Evolutionary conservation across 2,888 invertebrate genomes (phyloP).

Genomic region (Megastigmus dorsalis): DNA sequence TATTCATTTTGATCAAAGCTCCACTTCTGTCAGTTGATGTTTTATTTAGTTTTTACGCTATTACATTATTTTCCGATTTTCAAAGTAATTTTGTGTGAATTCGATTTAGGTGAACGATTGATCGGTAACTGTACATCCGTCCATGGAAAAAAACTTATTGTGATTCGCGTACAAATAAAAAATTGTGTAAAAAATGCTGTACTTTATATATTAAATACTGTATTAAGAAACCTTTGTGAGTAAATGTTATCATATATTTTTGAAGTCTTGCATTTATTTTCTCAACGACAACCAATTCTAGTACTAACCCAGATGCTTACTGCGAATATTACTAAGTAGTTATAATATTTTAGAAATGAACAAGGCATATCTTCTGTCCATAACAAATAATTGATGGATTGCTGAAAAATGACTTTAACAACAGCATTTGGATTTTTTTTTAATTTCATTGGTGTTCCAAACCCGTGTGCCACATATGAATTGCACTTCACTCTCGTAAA

Average conservation of each 20-base stretch:
- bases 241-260: constrained; percentile 66
- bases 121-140: constrained; percentile 36
- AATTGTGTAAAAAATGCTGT: constrained; percentile 48
- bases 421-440: constrained; percentile 6
- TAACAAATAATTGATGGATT: constrained; percentile 6
- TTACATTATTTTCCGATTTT: constrained; percentile 39
- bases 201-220: constrained; percentile 57
- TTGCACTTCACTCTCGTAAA: constrained; percentile 23
- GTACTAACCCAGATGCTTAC: not conserved
- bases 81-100: constrained; percentile 29
- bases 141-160: constrained; percentile 46
- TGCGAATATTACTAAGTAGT: not conserved
- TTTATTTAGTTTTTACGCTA: constrained; percentile 56
- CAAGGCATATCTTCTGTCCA: not conserved
- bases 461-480: constrained; percentile 4
- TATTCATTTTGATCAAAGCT: constrained; percentile 61
- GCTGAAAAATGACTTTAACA: constrained; percentile 25
- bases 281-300: not conserved
- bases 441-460: not conserved
- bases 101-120: constrained; percentile 25
- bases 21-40: constrained; percentile 67
- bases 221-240: constrained; percentile 62
- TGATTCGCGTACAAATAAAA: constrained; percentile 53
- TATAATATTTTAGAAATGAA: not conserved
- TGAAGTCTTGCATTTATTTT: constrained; percentile 41